Evolutionary conservation across 1,140 invertebrate species (phyloP), one percentile per base, ranked within the genome.

Genomic region (Drosophila kohkoa): DNA sequence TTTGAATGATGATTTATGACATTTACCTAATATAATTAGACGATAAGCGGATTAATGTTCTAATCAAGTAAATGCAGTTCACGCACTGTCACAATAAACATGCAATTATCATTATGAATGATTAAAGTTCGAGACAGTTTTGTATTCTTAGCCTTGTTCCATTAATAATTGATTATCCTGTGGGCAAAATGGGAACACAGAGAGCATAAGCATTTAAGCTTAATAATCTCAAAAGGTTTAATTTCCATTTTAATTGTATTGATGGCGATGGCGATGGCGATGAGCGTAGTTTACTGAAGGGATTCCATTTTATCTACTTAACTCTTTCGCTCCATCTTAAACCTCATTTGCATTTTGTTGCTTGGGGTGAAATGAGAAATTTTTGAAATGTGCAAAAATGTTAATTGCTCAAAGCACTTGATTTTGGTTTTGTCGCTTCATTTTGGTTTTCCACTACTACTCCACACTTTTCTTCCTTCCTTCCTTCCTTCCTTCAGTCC

Each of bases 121-220:
- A 62, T 70, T 46, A 59, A 41, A 43, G 15, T 63, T 54, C 10
- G 11, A 10, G 41, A 20, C 15, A 60, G 55, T 48, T 41, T 48
- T 11, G 15, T 6, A 16, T 46, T 32, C 30, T 15, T 11, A 15
- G 51, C n/a, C 32, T 62, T 65, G 63, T 43, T 35, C 51, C 52
- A 75, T 55, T 86, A 63, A 82, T 87, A 80, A 82, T 88, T 88
- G 79, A 88, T 82, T 87, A 75, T 87, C 71, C 79, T 79, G 69
- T 82, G 79, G 82, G 69, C 69, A 32, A 62, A 79, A 65, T 65
- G 62, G 69, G 75, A 81, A 65, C 77, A 66, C 60, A 35, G 41
- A 51, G n/a, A 10, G 48, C 38, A 46, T 70, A 82, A 82, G 71
- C 71, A 54, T 63, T 79, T 86, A 67, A 74, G 83, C 79, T 71